Base-by-base conservation (phyloP, 2,888 invertebrate genomes). In the Drosophila peninsularis region DNA sequence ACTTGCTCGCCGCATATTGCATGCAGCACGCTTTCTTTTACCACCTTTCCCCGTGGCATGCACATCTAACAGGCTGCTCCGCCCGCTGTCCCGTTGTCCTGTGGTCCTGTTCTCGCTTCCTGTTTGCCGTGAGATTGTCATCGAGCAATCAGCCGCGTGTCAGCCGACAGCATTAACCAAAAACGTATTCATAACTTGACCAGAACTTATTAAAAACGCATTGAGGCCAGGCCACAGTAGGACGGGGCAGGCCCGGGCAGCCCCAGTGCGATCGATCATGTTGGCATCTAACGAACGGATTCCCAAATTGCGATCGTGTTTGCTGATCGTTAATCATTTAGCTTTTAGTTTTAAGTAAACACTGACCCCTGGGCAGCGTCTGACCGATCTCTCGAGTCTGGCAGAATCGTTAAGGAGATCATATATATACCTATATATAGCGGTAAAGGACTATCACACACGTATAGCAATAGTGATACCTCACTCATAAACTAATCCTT, bases 131-230 rank as follows among this genome's bases (percentile, higher is more conserved):
- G 78, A 82, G 82, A 82, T 82, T 75, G 69, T 37, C 66, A 82
- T 82, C 82, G 68, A 68, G 78, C 75, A 82, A 82, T 82, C 85
- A 85, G 72, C 85, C 80, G 50, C 57, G 39, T 45, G 49, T 37
- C 69, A 42, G 44, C 19, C 62, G 34, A 71, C 53, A 54, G 58
- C 74, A 50, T 67, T 56, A 37, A 36, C 55, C 55, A 54, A 68
- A 54, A 68, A 64, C 62, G 62, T 64, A 68, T 64, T 78, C 72
- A 72, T 71, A 75, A 42, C 55, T 61, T 47, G 36, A 61, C 50
- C 64, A 71, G 61, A 74, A 79, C 70, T 78, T 80, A 78, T 82
- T 82, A 80, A 85, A 85, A 82, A 57, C 71, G 50, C 69, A 82
- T 80, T 80, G 62, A 71, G 85, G 78, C 72, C 85, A 75, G 30